Base-by-base conservation (phyloP, 37 sponge, comb jelly and placozoan species). In the Bolinopsis microptera region DNA sequence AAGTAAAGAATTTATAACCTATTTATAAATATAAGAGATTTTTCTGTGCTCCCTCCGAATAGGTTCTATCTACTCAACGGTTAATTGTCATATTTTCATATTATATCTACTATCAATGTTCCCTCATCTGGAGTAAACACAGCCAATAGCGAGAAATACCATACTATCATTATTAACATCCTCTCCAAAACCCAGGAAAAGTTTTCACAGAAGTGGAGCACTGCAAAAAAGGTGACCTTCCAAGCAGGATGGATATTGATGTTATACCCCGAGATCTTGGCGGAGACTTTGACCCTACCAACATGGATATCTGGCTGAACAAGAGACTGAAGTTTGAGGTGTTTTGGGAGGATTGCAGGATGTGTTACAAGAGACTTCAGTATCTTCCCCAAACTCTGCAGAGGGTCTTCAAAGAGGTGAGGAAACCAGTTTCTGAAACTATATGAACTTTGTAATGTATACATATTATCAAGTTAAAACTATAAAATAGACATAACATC, bases 281-380 rank as follows among this genome's bases (percentile, higher is more conserved):
- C 37, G 82, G 82, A 22, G 82, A 80, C 5, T 36, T 34, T 22
- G 38, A 32, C 35, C 2, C 82, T 2, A 8, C 35, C 37, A 22
- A 3, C 37, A 80, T 80, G 82, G 82, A 80, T 37, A 31, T 32
- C 21, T 80, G 82, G 82, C 30, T 36, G 23, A 35, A 80, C 38
- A 80, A 35, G 38, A 2, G 82, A 2, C 82, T 80, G 5, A 80
- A 80, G 82, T 80, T 80, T 22, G 82, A 80, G 82, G 35, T 32
- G 38, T 80, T 80, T 22, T 80, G 82, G 82, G 38, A 80, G 38
- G 37, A 34, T 8, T 80, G 82, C 38, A 32, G 82, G 82, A 16
- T 16, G 21, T 35, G 36, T 34, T 80, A 80, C 38, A 35, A 5
- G 0, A 32, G 22, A 36, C 82, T 80, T 28, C 82, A 80, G 82